Evolutionary conservation across 2,888 invertebrate genomes (phyloP).

Genomic region (Diaphora mendica): DNA sequence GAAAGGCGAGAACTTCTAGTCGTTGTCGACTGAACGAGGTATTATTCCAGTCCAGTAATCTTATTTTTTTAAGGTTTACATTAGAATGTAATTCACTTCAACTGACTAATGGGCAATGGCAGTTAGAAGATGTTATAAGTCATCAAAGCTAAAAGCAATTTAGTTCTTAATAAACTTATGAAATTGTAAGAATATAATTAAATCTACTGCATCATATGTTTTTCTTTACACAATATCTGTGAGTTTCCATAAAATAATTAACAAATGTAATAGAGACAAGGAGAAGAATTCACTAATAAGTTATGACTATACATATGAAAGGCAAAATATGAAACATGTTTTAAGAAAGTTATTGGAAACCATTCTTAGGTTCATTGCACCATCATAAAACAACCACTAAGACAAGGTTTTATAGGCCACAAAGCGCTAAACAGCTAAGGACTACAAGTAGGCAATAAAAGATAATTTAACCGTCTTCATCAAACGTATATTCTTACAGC

Average conservation of each 20-base stretch:
- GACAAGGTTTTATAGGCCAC: conserved; percentile 22
- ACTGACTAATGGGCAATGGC: no score
- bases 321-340: conserved; percentile 22
- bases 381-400: conserved; percentile 35
- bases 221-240: neutral
- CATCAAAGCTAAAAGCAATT: neutral
- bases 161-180: neutral
- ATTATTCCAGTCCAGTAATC: neutral
- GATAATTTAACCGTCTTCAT: neutral
- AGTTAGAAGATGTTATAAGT: neutral
- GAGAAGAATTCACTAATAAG: neutral
- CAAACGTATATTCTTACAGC: neutral
- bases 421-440: conserved; percentile 33
- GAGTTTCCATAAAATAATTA: neutral
- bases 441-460: neutral
- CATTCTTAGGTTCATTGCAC: conserved; percentile 48
- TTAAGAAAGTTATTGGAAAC: conserved; percentile 50
- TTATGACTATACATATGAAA: conserved; percentile 8
- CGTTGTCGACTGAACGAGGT: no score
- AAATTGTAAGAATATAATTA: neutral
- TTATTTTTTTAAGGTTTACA: no score
- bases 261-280: neutral
- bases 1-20: no score
- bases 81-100: no score
- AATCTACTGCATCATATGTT: neutral